Evolutionary conservation across 2,888 invertebrate genomes (phyloP).

Genomic region (Copidosoma aretas): DNA sequence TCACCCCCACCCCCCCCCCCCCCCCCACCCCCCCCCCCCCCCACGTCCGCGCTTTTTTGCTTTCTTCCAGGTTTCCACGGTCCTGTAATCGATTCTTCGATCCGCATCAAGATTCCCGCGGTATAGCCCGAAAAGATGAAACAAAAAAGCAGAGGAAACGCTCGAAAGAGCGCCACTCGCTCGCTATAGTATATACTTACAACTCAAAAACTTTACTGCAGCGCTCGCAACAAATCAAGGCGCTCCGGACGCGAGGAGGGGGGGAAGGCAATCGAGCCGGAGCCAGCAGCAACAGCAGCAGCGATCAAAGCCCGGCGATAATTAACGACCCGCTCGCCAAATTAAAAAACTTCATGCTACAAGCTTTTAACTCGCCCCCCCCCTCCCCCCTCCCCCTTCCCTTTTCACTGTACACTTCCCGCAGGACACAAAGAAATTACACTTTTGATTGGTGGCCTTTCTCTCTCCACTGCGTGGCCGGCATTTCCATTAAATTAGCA

Average conservation of each 20-base stretch:
- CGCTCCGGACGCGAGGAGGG: neutral
- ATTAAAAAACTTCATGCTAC: slow-evolving; percentile 29
- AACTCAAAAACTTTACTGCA: too few relatives aligned
- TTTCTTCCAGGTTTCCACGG: too few relatives aligned
- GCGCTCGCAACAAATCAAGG: neutral
- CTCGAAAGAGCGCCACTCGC: too few relatives aligned
- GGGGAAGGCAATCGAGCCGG: neutral
- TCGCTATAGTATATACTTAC: too few relatives aligned
- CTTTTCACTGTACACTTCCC: neutral
- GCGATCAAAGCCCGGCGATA: slow-evolving; percentile 14
- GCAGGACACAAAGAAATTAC: slow-evolving; percentile 20
- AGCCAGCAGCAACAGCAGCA: neutral
- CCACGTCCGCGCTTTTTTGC: too few relatives aligned
- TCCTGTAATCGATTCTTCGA: too few relatives aligned
- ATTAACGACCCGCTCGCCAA: slow-evolving; percentile 13
- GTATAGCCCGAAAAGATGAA: neutral
- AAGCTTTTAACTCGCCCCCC: neutral
- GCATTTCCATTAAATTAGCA: slow-evolving; percentile 36
- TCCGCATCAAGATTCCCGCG: neutral
- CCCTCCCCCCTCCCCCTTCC: neutral
- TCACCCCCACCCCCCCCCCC: too few relatives aligned
- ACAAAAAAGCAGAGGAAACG: too few relatives aligned
- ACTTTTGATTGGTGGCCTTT: slow-evolving; percentile 21
- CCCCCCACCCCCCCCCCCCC: too few relatives aligned
- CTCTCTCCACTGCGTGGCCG: neutral